Conservation (phyloP, 2,888 invertebrate species). For the Sthenelais limicola region DNA sequence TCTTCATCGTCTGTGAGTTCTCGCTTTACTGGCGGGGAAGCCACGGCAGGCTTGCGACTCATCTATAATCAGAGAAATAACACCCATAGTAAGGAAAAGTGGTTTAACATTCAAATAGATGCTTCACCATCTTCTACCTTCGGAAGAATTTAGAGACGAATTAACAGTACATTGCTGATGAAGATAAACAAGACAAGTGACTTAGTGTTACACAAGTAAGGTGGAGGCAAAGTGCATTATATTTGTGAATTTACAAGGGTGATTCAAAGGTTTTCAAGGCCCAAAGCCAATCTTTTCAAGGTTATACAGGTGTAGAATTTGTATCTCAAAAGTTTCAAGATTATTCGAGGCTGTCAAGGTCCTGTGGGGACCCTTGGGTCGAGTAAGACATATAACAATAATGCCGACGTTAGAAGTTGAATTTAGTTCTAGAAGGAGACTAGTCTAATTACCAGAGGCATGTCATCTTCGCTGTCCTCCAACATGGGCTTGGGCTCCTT, state of each 20-base stretch:
- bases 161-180: neutral
- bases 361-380: too few species aligned
- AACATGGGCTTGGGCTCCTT: constrained; percentile 43
- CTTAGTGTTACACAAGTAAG: too few species aligned
- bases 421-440: constrained; percentile 1
- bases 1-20: constrained; percentile 64
- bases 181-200: too few species aligned
- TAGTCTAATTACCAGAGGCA: constrained; percentile 60
- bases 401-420: neutral
- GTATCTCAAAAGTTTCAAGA: too few species aligned
- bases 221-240: neutral
- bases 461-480: constrained; percentile 58
- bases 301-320: too few species aligned
- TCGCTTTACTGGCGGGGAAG: constrained; percentile 15
- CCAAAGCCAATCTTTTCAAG: too few species aligned
- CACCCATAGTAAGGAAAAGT: neutral
- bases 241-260: neutral
- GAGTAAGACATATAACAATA: too few species aligned
- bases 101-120: neutral
- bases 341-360: too few species aligned
- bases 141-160: neutral
- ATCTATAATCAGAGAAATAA: constrained; percentile 4
- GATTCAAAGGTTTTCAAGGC: too few species aligned
- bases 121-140: neutral
- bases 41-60: neutral